These are phyloP conservation scores for Fistularia commersonii DNA, from an alignment of 2,797 vertebrate genomes.

Conservation along the genomic window DNA sequence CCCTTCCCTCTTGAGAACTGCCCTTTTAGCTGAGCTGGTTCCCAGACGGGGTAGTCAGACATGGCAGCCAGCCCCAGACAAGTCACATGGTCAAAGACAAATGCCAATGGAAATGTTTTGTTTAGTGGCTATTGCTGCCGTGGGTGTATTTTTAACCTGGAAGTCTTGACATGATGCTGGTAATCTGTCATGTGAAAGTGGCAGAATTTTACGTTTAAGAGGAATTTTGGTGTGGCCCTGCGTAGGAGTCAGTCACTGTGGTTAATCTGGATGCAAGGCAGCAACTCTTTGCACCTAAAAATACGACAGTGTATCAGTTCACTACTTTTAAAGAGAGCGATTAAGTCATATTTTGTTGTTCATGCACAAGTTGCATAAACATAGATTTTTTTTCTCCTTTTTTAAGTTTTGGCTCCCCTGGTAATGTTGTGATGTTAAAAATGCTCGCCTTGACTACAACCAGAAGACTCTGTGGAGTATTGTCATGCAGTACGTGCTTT, in stretches of 20 bases:
- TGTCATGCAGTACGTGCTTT: constrained; percentile 37
- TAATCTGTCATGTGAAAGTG: constrained; percentile 20
- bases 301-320: neutral
- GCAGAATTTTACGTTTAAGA: constrained; percentile 6
- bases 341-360: neutral
- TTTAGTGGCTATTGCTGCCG: constrained; percentile 29
- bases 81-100: constrained; percentile 55
- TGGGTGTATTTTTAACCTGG: constrained; percentile 53
- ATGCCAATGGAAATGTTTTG: constrained; percentile 62
- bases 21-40: constrained; percentile 46
- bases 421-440: neutral
- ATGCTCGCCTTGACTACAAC: constrained; percentile 6
- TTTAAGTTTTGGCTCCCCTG: neutral
- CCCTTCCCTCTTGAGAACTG: constrained; percentile 28
- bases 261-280: neutral
- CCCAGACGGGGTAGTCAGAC: constrained; percentile 61
- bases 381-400: neutral
- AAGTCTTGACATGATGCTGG: constrained; percentile 33
- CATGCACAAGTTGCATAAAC: neutral
- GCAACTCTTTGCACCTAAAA: too few species aligned
- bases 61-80: constrained; percentile 54
- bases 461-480: constrained; percentile 11
- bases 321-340: neutral
- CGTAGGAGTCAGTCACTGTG: neutral
- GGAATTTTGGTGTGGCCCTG: too few species aligned